Conservation (phyloP, 2,113 vertebrate species). For the Boleophthalmus pectinirostris region DNA sequence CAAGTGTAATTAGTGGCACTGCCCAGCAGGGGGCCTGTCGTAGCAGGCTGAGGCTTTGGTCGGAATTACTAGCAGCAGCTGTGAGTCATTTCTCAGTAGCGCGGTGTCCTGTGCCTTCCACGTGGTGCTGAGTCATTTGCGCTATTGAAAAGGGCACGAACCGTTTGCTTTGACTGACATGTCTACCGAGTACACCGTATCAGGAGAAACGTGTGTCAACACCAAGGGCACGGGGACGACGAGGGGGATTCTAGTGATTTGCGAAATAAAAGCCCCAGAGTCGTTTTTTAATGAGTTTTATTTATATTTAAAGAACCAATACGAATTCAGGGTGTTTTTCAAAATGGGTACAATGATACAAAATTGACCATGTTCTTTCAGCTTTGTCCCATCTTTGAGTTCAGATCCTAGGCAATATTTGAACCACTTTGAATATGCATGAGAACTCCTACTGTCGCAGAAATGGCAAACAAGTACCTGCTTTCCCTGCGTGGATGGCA, state of each 20-base stretch:
- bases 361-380: conserved; percentile 71
- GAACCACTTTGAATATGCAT: conserved; percentile 48
- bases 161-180: conserved; percentile 32
- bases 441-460: conserved; percentile 60
- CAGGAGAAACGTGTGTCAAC: conserved; percentile 12
- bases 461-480: conserved; percentile 72
- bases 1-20: background rate
- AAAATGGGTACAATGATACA: conserved; percentile 77
- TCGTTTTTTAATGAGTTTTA: conserved; percentile 76
- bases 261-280: background rate
- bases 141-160: conserved; percentile 35
- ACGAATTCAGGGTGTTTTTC: conserved; percentile 75
- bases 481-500: conserved; percentile 33
- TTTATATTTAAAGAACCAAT: conserved; percentile 81
- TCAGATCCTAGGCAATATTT: conserved; percentile 63
- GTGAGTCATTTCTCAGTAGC: conserved; percentile 59
- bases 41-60: background rate
- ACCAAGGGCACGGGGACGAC: conserved; percentile 3
- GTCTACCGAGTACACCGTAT: conserved; percentile 33
- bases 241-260: background rate
- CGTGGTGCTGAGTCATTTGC: conserved; percentile 64
- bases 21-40: conserved; percentile 56
- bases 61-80: conserved; percentile 12
- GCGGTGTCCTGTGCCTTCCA: conserved; percentile 51
- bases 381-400: conserved; percentile 66